Conservation (phyloP, 2,113 vertebrate species). For the Ascaphus truei region DNA sequence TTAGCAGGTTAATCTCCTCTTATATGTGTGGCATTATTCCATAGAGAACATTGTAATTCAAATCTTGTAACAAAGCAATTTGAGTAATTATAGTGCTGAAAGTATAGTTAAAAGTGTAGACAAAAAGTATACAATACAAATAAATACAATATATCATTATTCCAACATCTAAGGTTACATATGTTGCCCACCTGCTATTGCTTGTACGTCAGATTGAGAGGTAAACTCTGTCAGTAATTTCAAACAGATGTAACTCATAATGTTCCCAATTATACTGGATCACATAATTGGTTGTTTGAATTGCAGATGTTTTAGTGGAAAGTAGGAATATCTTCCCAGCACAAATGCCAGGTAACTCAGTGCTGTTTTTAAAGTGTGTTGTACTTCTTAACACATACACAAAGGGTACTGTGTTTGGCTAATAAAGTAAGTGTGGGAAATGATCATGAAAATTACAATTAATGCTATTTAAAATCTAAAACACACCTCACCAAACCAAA, state of each 20-base stretch:
- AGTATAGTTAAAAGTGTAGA: not conserved
- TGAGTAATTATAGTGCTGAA: slow-evolving; percentile 15
- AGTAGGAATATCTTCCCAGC: too few relatives aligned
- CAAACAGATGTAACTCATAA: not conserved
- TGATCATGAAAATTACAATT: too few relatives aligned
- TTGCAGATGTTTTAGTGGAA: slow-evolving; percentile 6
- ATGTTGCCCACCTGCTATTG: not conserved
- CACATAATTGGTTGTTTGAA: not conserved
- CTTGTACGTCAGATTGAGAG: not conserved
- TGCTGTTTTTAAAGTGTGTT: too few relatives aligned
- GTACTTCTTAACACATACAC: too few relatives aligned
- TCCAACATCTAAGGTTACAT: slow-evolving; percentile 5
- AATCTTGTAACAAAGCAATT: slow-evolving; percentile 16
- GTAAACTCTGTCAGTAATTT: not conserved
- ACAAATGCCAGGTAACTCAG: not conserved
- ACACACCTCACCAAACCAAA: too few relatives aligned
- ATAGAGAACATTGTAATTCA: slow-evolving; percentile 16
- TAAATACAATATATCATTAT: slow-evolving; percentile 9
- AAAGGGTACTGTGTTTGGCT: too few relatives aligned
- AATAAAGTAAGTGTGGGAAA: too few relatives aligned
- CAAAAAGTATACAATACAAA: not conserved
- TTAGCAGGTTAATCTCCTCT: slow-evolving; percentile 14
- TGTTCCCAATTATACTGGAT: not conserved
- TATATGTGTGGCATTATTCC: slow-evolving; percentile 19
- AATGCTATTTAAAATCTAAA: too few relatives aligned